phyloP scores from a whole-genome alignment of 64 coral and sea anemone genomes.

The Actinia tenebrosa region DNA sequence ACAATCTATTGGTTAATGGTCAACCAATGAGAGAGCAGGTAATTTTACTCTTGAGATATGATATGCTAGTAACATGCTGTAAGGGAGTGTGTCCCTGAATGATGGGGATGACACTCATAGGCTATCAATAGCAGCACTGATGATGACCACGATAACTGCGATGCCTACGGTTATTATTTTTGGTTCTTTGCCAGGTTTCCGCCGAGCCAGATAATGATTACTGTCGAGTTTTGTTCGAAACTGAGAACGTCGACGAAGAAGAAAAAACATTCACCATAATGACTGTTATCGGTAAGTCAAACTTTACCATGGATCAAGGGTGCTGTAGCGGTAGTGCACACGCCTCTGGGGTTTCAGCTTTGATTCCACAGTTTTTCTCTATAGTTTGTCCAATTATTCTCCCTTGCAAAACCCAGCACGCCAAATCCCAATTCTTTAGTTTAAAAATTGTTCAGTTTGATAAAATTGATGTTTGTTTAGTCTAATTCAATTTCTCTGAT shows the following conservation, averaged over 20 bases:
- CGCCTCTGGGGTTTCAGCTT: too few relatives aligned
- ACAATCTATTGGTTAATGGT: slow-evolving; percentile 56
- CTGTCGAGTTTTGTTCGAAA: slow-evolving; percentile 61
- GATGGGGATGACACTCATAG: not conserved
- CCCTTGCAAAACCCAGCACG: too few relatives aligned
- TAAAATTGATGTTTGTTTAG: too few relatives aligned
- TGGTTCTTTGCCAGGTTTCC: slow-evolving; percentile 30
- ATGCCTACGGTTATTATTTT: slow-evolving; percentile 12
- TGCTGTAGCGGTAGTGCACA: not conserved
- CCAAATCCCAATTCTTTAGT: too few relatives aligned
- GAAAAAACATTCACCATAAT: not conserved
- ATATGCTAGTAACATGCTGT: not conserved
- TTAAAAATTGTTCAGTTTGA: too few relatives aligned
- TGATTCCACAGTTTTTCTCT: too few relatives aligned
- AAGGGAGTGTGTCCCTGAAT: not conserved
- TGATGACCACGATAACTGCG: not conserved
- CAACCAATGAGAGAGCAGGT: slow-evolving; percentile 74
- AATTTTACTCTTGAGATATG: not conserved
- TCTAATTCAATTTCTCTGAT: too few relatives aligned
- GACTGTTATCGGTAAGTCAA: not conserved
- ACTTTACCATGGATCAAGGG: not conserved
- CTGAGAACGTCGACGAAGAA: slow-evolving; percentile 36
- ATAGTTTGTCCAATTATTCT: too few relatives aligned
- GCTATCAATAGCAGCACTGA: not conserved
- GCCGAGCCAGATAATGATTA: slow-evolving; percentile 50